A percentile compares a stretch with the other conserved stretches of the same genome.
Evolutionary conservation across 2,113 vertebrate genomes (phyloP).

Genomic region (Ophiodon elongatus): DNA sequence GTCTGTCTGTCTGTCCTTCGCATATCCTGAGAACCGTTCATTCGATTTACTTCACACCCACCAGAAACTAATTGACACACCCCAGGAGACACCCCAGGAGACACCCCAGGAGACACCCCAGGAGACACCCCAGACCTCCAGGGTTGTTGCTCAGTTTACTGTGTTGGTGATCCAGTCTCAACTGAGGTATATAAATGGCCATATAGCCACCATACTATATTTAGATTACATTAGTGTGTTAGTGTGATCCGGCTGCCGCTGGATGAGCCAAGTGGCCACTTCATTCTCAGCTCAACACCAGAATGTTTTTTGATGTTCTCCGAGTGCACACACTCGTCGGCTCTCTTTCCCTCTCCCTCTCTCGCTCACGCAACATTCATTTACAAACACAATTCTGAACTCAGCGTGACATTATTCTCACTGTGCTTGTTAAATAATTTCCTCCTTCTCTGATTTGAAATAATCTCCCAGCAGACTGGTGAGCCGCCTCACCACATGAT

Average conservation of each 20-base stretch:
- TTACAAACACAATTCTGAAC: neutral
- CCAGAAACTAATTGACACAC: neutral
- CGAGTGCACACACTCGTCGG: neutral
- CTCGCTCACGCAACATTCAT: neutral
- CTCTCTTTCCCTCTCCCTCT: neutral
- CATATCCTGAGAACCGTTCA: no score
- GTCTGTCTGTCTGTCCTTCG: no score
- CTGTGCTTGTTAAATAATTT: constrained; percentile 29
- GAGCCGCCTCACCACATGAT: constrained; percentile 13
- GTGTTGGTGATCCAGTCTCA: neutral
- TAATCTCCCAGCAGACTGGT: neutral
- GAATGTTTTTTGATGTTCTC: constrained; percentile 7
- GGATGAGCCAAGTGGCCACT: constrained; percentile 20
- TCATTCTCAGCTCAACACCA: constrained; percentile 32
- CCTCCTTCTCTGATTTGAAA: constrained; percentile 21
- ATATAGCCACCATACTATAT: neutral
- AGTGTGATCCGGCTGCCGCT: neutral
- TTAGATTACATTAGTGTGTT: neutral
- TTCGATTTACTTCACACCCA: neutral
- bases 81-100: neutral
- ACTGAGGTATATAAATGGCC: neutral
- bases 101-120: neutral
- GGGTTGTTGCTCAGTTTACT: neutral
- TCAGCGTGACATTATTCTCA: constrained; percentile 18
- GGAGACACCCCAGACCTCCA: neutral